Evolutionary conservation across 2,113 vertebrate genomes (phyloP).

Genomic region (Malurus cyaneus): DNA sequence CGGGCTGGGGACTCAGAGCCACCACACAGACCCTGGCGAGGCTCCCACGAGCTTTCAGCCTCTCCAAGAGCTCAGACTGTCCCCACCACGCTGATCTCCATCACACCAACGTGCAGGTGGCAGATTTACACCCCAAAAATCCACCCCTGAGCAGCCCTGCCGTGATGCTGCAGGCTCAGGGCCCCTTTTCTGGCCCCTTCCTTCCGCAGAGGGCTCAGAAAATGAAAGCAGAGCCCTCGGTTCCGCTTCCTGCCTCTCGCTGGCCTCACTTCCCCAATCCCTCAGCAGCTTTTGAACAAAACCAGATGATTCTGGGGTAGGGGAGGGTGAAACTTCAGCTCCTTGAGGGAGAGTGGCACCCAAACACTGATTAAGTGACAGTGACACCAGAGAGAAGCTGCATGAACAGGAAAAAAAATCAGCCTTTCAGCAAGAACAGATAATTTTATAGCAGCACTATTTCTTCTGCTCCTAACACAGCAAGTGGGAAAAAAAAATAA

Average conservation of each 20-base stretch:
- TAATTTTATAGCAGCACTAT: background rate
- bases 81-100: accelerated
- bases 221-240: background rate
- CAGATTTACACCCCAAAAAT: background rate
- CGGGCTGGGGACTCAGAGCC: background rate
- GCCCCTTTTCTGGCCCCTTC: background rate
- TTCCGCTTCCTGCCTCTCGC: background rate
- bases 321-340: background rate
- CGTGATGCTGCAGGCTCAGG: background rate
- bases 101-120: accelerated
- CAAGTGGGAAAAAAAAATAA: background rate
- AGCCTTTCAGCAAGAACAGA: background rate
- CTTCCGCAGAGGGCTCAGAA: background rate
- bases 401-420: background rate
- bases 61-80: background rate
- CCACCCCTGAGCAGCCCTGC: background rate
- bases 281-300: accelerated
- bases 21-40: background rate
- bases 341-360: background rate
- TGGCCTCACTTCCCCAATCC: background rate
- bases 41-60: background rate
- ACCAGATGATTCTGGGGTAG: background rate
- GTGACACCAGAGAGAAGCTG: background rate
- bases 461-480: background rate
- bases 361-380: too few relatives aligned